Evolutionary conservation across 2,797 vertebrate species (phyloP), one percentile per base, ranked within the genome.

Genomic region (Pangasius krempfi): DNA sequence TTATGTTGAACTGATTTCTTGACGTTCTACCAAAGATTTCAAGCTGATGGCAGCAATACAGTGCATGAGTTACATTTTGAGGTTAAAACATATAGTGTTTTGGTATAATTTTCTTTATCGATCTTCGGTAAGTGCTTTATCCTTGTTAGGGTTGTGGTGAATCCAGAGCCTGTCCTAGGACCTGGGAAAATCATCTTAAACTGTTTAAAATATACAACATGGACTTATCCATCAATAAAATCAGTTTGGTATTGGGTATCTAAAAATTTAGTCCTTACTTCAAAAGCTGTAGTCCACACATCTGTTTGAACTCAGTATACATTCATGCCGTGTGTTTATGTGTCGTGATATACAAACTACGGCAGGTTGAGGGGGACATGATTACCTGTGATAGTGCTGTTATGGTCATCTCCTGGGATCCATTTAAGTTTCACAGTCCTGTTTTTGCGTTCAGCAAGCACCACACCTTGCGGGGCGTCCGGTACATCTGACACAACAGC

Each of bases 351-450:
- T 12, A 50, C 16, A 27, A 12, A 44, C 18, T 40, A 44, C 81
- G 79, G 27, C 73, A n/a, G 50, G 27, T 60, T 40, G 44, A 62
- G 30, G 54, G 10, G 25, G 76, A 84, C 47, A 52, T 22, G 68
- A 27, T 93, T 97, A 99, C 99, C 98, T 58, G 95, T 97, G 83
- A 96, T 93, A 18, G 96, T 95, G 94, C 98, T 98, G 92, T 98
- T 98, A 90, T 99, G 97, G 83, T 93, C 95, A 20, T 97, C 95
- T 64, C 98, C 97, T 0, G 97, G 96, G 85, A 93, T 95, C 99
- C 99, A 99, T 58, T 96, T 97, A 62, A 99, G 94, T 13, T 96
- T 97, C 86, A 99, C 94, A 50, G 96, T 99, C 89, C 94, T 95
- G 91, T 96, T 95, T 92, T 96, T 97, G 91, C 93, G 95, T 76